These are phyloP conservation scores for Antidorcas marsupialis DNA, from an alignment of 2,113 vertebrate genomes.

Conservation along the genomic window DNA sequence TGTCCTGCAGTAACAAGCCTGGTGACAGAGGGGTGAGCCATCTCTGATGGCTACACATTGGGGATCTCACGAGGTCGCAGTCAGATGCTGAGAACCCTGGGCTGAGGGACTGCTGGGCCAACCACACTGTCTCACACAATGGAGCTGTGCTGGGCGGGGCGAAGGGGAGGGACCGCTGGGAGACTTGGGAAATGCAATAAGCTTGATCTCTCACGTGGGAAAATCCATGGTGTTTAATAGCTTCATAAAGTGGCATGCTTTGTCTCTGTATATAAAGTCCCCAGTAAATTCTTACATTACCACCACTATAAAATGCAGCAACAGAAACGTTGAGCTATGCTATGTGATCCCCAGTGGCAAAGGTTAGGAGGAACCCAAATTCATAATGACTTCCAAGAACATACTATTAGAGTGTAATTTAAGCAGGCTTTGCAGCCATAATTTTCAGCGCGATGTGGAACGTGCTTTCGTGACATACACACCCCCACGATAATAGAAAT, in stretches of 20 bases:
- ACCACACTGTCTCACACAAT: conserved; percentile 55
- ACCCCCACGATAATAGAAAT: neutral
- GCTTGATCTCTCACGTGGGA: conserved; percentile 78
- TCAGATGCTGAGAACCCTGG: conserved; percentile 56
- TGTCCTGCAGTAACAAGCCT: conserved; percentile 69
- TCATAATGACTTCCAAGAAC: conserved; percentile 61
- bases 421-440: conserved; percentile 46
- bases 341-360: conserved; percentile 71
- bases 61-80: conserved; percentile 45
- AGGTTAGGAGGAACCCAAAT: conserved; percentile 66
- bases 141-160: neutral
- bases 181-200: conserved; percentile 69
- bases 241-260: conserved; percentile 75
- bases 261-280: conserved; percentile 69
- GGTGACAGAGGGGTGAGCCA: conserved; percentile 63
- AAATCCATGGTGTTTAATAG: conserved; percentile 77
- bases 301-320: conserved; percentile 73
- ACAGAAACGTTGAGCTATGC: conserved; percentile 71
- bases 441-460: conserved; percentile 34
- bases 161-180: conserved; percentile 17
- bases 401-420: conserved; percentile 55
- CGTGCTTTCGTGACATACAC: conserved; percentile 59
- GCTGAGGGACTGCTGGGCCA: conserved; percentile 58
- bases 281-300: conserved; percentile 79
- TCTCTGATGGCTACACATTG: conserved; percentile 57